phyloP scores from a whole-genome alignment of 2,113 vertebrate species.

The Genyomyrus donnyi region DNA sequence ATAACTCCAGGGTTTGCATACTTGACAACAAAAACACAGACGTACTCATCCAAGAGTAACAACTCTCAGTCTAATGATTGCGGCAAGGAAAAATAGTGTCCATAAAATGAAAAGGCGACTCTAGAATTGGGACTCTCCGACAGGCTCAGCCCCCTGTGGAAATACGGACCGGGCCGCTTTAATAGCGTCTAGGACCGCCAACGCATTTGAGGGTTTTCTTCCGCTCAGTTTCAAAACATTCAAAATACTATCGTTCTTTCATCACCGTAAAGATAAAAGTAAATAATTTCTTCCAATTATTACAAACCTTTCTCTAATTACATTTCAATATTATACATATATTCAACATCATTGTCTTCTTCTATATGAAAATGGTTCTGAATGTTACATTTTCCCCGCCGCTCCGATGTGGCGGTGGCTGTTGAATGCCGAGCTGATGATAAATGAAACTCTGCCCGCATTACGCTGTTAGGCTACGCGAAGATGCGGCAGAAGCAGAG shows the following conservation, averaged over 20 bases:
- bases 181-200: neutral
- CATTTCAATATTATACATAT: neutral
- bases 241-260: neutral
- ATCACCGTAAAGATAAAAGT: neutral
- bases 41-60: neutral
- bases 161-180: neutral
- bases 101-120: neutral
- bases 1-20: neutral
- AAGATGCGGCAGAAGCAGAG: neutral
- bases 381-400: neutral
- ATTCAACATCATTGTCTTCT: neutral
- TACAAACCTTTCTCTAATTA: neutral
- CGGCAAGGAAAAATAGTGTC: neutral
- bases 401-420: neutral
- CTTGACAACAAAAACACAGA: neutral
- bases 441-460: neutral
- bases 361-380: neutral
- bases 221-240: neutral
- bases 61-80: neutral
- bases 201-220: neutral
- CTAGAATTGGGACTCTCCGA: neutral
- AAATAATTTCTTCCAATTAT: neutral
- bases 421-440: neutral
- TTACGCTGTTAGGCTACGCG: neutral
- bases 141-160: neutral